A percentile compares a stretch with the other conserved stretches of the same genome.
Evolutionary conservation across 2,888 invertebrate species (phyloP).

Genomic region (Unio pictorum): DNA sequence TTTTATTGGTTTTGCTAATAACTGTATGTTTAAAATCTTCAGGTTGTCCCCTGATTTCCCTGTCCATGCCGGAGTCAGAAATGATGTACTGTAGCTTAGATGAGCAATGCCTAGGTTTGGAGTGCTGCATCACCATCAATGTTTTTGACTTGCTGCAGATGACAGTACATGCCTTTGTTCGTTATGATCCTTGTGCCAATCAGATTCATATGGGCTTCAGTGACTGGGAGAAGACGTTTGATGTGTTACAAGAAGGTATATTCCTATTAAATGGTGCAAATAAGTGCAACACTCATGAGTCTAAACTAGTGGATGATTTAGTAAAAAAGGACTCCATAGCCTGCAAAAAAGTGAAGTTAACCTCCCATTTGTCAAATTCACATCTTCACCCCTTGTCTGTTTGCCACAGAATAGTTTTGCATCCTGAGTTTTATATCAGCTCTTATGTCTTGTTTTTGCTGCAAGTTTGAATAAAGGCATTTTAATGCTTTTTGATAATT

Average conservation of each 20-base stretch:
- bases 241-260: constrained; percentile 16
- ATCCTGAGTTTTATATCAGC: too few relatives aligned
- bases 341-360: too few relatives aligned
- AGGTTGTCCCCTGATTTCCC: constrained; percentile 49
- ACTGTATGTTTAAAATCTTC: constrained; percentile 2
- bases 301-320: not conserved
- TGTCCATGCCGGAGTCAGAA: constrained; percentile 36
- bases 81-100: constrained; percentile 48
- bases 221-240: constrained; percentile 18
- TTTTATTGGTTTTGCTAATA: too few relatives aligned
- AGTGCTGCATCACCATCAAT: constrained; percentile 54
- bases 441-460: too few relatives aligned
- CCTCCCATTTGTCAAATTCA: too few relatives aligned
- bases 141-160: constrained; percentile 46
- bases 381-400: too few relatives aligned
- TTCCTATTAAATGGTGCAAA: constrained; percentile 4
- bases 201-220: constrained; percentile 41
- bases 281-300: not conserved
- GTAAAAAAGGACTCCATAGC: too few relatives aligned
- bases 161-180: constrained; percentile 44
- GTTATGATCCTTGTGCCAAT: constrained; percentile 46
- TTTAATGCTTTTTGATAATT: too few relatives aligned
- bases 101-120: constrained; percentile 48
- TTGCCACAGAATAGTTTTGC: too few relatives aligned
- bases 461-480: too few relatives aligned